Conservation (phyloP, 1,140 invertebrate genomes). For the Venustaconcha ellipsiformis region DNA sequence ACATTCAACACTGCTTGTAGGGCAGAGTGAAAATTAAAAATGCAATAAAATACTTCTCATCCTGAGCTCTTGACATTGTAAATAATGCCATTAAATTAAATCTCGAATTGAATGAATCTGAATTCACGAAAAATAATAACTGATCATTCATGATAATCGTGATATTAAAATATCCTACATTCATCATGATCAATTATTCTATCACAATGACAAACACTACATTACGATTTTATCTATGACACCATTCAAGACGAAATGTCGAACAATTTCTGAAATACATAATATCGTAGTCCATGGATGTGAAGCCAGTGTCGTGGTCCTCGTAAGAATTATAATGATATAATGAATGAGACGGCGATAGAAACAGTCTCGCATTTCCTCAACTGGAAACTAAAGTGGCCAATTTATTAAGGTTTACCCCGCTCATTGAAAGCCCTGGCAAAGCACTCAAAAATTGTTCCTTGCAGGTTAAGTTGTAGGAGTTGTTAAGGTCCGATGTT, state of each 20-base stretch:
- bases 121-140: too few species aligned
- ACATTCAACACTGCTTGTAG: conserved; percentile 23
- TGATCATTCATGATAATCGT: too few species aligned
- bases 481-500: conserved; percentile 22
- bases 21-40: conserved; percentile 19
- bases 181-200: too few species aligned
- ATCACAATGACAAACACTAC: too few species aligned
- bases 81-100: too few species aligned
- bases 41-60: conserved; percentile 20
- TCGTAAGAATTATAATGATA: conserved; percentile 21
- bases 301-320: conserved; percentile 29
- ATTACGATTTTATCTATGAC: too few species aligned
- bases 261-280: too few species aligned
- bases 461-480: conserved; percentile 35
- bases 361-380: conserved; percentile 1
- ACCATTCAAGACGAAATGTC: too few species aligned
- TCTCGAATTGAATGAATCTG: too few species aligned
- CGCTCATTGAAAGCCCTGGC: conserved; percentile 25
- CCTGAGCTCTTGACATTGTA: conserved; percentile 14
- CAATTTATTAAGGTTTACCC: conserved; percentile 39
- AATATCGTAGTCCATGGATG: conserved; percentile 30
- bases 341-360: conserved; percentile 9
- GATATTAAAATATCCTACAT: too few species aligned
- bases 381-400: conserved; percentile 48
- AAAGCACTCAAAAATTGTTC: conserved; percentile 43